Percentiles rank a stretch among this genome's conserved stretches.
Conservation (phyloP, 2,888 invertebrate genomes). For the Oscheius sp. region DNA sequence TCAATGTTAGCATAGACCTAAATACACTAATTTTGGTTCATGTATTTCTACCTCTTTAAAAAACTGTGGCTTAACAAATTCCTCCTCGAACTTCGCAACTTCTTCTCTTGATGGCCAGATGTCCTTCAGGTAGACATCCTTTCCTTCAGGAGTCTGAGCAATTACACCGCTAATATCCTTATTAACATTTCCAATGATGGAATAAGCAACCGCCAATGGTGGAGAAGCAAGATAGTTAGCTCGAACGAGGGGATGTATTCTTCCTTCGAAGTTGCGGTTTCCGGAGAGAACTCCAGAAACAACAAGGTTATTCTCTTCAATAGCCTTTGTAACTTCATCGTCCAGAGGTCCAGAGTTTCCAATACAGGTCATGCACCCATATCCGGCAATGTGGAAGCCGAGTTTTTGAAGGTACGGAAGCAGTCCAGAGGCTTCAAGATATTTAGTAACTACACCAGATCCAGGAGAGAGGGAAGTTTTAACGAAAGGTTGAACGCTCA, state of each 20-base stretch:
- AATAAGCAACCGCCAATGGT: conserved; percentile 93
- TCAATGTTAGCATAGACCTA: conserved; percentile 72
- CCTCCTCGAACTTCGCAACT: conserved; percentile 83
- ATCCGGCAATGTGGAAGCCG: conserved; percentile 91
- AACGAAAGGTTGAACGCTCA: conserved; percentile 88
- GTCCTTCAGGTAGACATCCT: conserved; percentile 80
- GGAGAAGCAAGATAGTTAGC: conserved; percentile 99
- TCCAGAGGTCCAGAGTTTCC: conserved; percentile 96
- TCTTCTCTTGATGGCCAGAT: conserved; percentile 93
- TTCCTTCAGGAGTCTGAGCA: conserved; percentile 50
- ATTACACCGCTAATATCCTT: conserved; percentile 84
- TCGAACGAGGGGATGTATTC: conserved; percentile 91
- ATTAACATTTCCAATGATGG: conserved; percentile 90
- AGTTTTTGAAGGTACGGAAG: conserved; percentile 80
- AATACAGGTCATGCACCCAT: conserved; percentile 99
- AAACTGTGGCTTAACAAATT: conserved; percentile 92
- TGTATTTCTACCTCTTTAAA: conserved; percentile 76
- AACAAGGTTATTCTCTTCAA: conserved; percentile 91
- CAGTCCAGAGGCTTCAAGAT: conserved; percentile 88
- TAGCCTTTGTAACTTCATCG: conserved; percentile 87
- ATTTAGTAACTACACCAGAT: conserved; percentile 91
- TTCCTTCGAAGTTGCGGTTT: conserved; percentile 96
- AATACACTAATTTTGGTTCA: neutral
- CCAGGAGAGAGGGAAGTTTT: conserved; percentile 97
- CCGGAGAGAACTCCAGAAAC: conserved; percentile 95